Evolutionary conservation across 2,797 vertebrate genomes (phyloP).

Genomic region (Zonotrichia albicollis): DNA sequence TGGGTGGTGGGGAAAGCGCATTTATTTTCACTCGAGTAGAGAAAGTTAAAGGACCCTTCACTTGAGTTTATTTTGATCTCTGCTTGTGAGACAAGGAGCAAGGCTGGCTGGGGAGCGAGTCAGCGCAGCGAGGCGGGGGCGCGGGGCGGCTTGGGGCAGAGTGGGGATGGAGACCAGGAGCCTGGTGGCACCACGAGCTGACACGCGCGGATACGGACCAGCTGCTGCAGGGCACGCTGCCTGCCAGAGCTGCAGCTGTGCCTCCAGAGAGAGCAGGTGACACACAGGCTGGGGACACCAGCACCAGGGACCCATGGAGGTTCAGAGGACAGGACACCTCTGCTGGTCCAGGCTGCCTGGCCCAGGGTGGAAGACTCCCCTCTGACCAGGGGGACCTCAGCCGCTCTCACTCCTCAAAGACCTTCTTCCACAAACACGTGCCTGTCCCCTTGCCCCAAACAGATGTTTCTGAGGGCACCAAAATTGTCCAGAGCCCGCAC

Average conservation of each 20-base stretch:
- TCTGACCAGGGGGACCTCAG: background rate
- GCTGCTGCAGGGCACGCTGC: background rate
- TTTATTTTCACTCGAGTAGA: conserved; percentile 64
- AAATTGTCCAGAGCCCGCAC: fast-evolving
- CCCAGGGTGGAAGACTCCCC: background rate
- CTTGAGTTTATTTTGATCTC: conserved; percentile 68
- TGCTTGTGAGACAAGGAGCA: conserved; percentile 20
- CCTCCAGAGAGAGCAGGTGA: background rate
- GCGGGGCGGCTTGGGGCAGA: background rate
- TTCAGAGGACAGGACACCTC: background rate
- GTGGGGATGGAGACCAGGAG: background rate
- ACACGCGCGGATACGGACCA: fast-evolving
- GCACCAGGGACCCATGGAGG: fast-evolving
- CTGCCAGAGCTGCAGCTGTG: background rate
- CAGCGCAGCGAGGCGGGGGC: fast-evolving
- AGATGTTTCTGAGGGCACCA: background rate
- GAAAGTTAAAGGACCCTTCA: conserved; percentile 70
- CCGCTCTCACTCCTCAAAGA: background rate
- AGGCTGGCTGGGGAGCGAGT: background rate
- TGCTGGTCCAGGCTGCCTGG: background rate
- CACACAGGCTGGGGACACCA: fast-evolving
- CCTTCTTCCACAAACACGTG: background rate
- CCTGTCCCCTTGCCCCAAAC: background rate
- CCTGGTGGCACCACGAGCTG: background rate
- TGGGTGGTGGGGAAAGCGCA: conserved; percentile 32